A percentile compares a stretch with the other conserved stretches of the same genome.
Evolutionary conservation across 2,797 vertebrate genomes (phyloP).

Genomic region (Centroberyx gerrardi): DNA sequence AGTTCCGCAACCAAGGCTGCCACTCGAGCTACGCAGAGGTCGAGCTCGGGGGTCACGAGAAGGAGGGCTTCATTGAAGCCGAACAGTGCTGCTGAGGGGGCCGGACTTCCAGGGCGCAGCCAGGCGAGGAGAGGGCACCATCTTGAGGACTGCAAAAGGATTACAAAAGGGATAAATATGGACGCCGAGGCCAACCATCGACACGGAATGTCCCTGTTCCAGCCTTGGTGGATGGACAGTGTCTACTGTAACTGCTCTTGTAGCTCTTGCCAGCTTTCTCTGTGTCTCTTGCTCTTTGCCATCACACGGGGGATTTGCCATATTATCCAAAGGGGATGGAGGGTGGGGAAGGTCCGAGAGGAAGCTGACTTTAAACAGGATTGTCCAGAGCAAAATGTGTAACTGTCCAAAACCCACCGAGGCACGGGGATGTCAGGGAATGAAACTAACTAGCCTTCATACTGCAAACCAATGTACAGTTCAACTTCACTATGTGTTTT

Average conservation of each 20-base stretch:
- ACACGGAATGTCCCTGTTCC: conserved; percentile 53
- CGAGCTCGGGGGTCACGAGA: conserved; percentile 91
- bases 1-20: conserved; percentile 91
- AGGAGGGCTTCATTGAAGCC: conserved; percentile 94
- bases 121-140: conserved; percentile 52
- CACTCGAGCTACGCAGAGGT: conserved; percentile 92
- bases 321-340: conserved; percentile 48
- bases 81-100: conserved; percentile 91
- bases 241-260: conserved; percentile 69
- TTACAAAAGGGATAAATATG: conserved; percentile 40
- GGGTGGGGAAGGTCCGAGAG: conserved; percentile 32
- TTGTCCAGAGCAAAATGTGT: conserved; percentile 44
- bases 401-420: conserved; percentile 54
- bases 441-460: conserved; percentile 76
- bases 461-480: conserved; percentile 83
- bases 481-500: conserved; percentile 67
- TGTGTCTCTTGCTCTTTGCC: conserved; percentile 66
- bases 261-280: conserved; percentile 68
- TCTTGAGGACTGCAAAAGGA: conserved; percentile 46
- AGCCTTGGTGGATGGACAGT: conserved; percentile 66
- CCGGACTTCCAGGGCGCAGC: conserved; percentile 46
- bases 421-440: conserved; percentile 72
- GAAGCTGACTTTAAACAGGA: conserved; percentile 44
- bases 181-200: conserved; percentile 42
- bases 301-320: conserved; percentile 58